Base-by-base conservation (phyloP, 2,113 vertebrate genomes). In the Sinosuthora webbiana region DNA sequence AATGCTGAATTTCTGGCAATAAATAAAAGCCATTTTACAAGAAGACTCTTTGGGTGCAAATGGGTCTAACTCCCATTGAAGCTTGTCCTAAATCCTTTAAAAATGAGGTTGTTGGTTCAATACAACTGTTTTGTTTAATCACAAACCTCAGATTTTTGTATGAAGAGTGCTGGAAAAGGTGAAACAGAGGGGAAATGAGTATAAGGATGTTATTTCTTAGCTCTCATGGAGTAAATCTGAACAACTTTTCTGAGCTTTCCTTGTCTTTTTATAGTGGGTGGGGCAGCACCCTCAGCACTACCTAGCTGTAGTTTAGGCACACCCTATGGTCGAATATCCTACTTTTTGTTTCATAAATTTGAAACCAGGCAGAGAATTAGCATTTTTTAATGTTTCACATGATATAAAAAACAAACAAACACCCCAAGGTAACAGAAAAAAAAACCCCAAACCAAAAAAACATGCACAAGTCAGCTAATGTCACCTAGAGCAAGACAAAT, bases 271-370 rank as follows among this genome's bases (percentile, higher is more conserved):
- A 25, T 6, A 18, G 9, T 8, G 71, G 5, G 23, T 37, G 17
- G 33, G 24, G 63, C 53, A 80, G 31, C 67, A 94, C 37, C 55
- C 55, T 62, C 11, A n/a, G 24, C 16, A 18, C 15, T 50, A n/a
- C 6, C 52, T 33, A 83, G 37, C 35, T 52, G 25, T 5, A 62
- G 23, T 19, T 68, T 9, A 83, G 27, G 41, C 22, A 55, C 37
- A 77, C 2, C 3, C 12, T 15, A 0, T 7, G 6, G 33, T 2
- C 33, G 8, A 22, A 28, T 21, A 44, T 17, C 64, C n/a, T 37
- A 45, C 6, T 80, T 90, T 11, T 14, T 44, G 4, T 44, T 86
- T 57, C 7, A 59, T 28, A 39, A 41, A 81, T 24, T 11, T 45
- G 37, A 92, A 90, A 41, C 2, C 11, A 35, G 4, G 3, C 30